Evolutionary conservation across 2,888 invertebrate genomes (phyloP), one percentile per base, ranked within the genome.

Genomic region (Melanchra persicariae): DNA sequence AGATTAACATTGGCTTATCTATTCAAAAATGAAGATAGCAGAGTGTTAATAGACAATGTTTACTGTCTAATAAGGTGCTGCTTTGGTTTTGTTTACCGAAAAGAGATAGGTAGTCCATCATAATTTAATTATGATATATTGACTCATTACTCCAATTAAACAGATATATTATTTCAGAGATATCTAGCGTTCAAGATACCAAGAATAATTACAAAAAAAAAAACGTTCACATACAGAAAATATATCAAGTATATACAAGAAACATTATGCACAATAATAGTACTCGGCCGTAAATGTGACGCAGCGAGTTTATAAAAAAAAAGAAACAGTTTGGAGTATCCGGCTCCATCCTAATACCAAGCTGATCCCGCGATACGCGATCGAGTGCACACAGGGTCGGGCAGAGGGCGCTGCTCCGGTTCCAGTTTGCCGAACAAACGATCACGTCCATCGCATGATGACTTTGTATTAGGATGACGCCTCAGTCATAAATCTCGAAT

Each of bases 181-280:
- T 10, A 43, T 26, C 10, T 37, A 66, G 55, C n/a, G 66, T 79
- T 59, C 74, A 84, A 84, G 79, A 72, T 65, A 37, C 15, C n/a
- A 58, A 54, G 61, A 51, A 47, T 24, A 64, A 64, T 80, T 64
- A 52, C n/a, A 77, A 82, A 84, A 77, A 84, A 65, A 86, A 77
- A 84, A 65, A 86, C 79, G 66, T 57, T 74, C 75, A 87, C 82
- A 81, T 57, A 77, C 57, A 43, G 22, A 69, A 72, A 67, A 70
- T 47, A 54, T 49, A 51, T 45, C 37, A 66, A 64, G 52, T 37
- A 74, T 66, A 71, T 71, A 65, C 65, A 70, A 76, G 62, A 66
- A 45, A 83, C 61, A 62, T n/a, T 61, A 66, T 76, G 55, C 72
- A 74, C 74, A 79, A 71, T 79, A 73, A 70, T 40, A 69, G 34